phyloP scores from a whole-genome alignment of 2,797 vertebrate genomes.

The Rousettus madagascariensis region DNA sequence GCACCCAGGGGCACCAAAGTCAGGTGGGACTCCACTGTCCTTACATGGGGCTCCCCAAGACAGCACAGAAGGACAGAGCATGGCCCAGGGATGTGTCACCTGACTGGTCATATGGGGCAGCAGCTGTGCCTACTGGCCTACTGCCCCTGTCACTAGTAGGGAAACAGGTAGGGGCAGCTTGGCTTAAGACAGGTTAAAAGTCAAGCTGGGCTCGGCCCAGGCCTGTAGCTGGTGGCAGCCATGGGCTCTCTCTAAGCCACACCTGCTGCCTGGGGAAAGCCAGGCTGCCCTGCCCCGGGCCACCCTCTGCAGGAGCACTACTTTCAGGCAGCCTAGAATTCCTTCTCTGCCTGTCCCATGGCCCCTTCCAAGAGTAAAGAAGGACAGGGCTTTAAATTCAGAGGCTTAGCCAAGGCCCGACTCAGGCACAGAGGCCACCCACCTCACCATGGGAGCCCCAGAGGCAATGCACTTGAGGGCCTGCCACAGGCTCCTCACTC shows the following conservation, averaged over 20 bases:
- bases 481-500: not conserved
- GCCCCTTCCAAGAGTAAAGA: not conserved
- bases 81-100: not conserved
- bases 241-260: not conserved
- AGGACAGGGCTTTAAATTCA: not conserved
- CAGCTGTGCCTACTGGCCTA: not conserved
- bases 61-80: not conserved
- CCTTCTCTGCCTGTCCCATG: rapidly evolving
- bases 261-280: not conserved
- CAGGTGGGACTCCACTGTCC: not conserved
- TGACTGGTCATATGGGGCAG: too few relatives aligned
- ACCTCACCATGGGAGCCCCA: not conserved
- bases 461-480: not conserved
- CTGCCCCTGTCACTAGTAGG: not conserved
- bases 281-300: not conserved
- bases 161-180: not conserved
- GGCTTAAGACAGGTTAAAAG: not conserved
- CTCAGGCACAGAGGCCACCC: not conserved
- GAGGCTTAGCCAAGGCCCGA: not conserved
- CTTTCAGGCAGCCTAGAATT: not conserved
- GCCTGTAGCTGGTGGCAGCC: not conserved
- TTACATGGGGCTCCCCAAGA: not conserved
- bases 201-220: not conserved
- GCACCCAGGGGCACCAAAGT: not conserved
- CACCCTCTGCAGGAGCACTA: not conserved